Conservation (phyloP, 2,797 vertebrate species). For the Notamacropus eugenii region DNA sequence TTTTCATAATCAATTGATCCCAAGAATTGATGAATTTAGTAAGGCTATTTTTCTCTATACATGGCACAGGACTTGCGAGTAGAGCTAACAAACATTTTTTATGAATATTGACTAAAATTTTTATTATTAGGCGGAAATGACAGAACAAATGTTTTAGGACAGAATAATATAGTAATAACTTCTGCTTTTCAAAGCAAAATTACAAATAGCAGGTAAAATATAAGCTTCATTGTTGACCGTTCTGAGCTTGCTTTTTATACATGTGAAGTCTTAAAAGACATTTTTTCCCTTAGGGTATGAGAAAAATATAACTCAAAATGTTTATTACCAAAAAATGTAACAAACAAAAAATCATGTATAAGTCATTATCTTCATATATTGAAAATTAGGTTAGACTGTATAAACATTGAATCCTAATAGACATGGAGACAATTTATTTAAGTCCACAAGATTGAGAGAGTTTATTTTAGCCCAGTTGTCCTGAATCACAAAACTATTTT, state of each 20-base stretch:
- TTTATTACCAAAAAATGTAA: neutral
- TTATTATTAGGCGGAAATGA: neutral
- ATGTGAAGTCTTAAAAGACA: slow-evolving; percentile 31
- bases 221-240: slow-evolving; percentile 25
- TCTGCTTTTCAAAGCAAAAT: slow-evolving; percentile 4
- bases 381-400: slow-evolving; percentile 46
- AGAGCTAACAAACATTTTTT: neutral
- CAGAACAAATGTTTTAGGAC: neutral
- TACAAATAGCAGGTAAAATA: slow-evolving; percentile 22
- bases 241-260: neutral
- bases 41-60: neutral
- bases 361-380: neutral
- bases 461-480: neutral
- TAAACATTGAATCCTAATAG: neutral
- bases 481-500: neutral
- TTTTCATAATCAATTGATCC: neutral
- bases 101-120: slow-evolving; percentile 24
- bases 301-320: slow-evolving; percentile 25
- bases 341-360: neutral
- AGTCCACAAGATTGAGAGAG: neutral
- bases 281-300: slow-evolving; percentile 36
- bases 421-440: neutral
- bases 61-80: slow-evolving; percentile 16
- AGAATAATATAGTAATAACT: neutral
- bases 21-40: slow-evolving; percentile 41